Percentiles rank a stretch among this genome's conserved stretches.
Conservation (phyloP, 1,140 invertebrate species). For the Drusus annulatus region DNA sequence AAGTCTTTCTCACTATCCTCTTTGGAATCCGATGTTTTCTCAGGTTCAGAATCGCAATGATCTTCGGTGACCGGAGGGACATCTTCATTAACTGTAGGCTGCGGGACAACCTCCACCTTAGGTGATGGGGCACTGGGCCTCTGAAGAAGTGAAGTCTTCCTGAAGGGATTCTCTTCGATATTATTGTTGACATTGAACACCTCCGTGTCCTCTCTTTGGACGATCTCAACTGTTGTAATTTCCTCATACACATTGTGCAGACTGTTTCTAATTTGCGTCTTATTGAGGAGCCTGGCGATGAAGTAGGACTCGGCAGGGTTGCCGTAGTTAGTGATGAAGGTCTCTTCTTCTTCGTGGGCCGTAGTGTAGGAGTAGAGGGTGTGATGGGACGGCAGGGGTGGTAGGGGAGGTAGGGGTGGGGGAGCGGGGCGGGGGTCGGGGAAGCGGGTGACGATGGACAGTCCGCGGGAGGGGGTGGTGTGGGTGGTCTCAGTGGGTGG, state of each 20-base stretch:
- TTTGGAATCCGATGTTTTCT: not conserved
- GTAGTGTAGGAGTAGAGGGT: slow-evolving; percentile 25
- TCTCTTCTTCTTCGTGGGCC: slow-evolving; percentile 58
- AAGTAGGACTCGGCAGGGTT: slow-evolving; percentile 69
- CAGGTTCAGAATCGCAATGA: slow-evolving; percentile 1
- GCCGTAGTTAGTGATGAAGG: slow-evolving; percentile 66
- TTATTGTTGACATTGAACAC: slow-evolving; percentile 48
- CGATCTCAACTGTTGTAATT: slow-evolving; percentile 46
- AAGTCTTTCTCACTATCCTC: slow-evolving; percentile 28
- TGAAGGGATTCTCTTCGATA: slow-evolving; percentile 54
- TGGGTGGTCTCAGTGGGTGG: not conserved
- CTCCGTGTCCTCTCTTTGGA: slow-evolving; percentile 15
- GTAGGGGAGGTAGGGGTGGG: slow-evolving; percentile 59
- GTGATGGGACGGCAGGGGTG: slow-evolving; percentile 44
- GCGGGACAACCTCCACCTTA: slow-evolving; percentile 27
- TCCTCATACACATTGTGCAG: slow-evolving; percentile 65
- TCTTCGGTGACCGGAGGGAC: not conserved
- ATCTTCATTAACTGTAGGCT: not conserved
- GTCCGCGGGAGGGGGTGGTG: slow-evolving; percentile 62
- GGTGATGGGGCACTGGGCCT: slow-evolving; percentile 52
- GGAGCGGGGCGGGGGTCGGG: slow-evolving; percentile 64
- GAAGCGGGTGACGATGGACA: slow-evolving; percentile 67
- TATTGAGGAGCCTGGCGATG: slow-evolving; percentile 66
- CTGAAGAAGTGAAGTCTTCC: slow-evolving; percentile 46
- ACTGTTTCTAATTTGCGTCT: slow-evolving; percentile 65